Percentiles rank a stretch among this genome's conserved stretches.
These are phyloP conservation scores for Hydrolagus colliei DNA, from an alignment of 2,797 vertebrate species.

Conservation along the genomic window DNA sequence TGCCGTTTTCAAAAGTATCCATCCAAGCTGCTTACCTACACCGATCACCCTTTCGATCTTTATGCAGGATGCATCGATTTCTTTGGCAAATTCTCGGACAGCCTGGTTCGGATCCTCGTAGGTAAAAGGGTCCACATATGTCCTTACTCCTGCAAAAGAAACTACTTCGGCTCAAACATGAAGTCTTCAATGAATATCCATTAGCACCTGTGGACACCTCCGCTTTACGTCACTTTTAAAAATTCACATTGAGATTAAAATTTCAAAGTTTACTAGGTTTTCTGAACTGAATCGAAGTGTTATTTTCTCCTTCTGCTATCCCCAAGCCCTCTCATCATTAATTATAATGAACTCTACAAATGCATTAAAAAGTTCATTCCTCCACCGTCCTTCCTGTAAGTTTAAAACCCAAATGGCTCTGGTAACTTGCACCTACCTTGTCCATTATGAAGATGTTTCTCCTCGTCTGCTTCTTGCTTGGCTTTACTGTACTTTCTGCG, in stretches of 20 bases:
- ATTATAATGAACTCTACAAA: neutral
- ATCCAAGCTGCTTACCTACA: conserved; percentile 67
- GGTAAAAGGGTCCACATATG: conserved; percentile 94
- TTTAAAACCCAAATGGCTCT: neutral
- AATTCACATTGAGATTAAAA: neutral
- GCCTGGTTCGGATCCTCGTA: conserved; percentile 98
- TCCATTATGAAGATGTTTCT: conserved; percentile 92
- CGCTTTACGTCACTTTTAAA: neutral
- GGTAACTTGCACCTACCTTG: conserved; percentile 18
- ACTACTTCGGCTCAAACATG: no score
- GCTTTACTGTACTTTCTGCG: conserved; percentile 96
- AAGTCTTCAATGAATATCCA: no score
- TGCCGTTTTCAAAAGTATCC: neutral
- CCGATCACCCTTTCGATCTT: conserved; percentile 98
- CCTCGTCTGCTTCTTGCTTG: conserved; percentile 93
- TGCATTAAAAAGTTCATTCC: neutral
- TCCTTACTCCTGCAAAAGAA: conserved; percentile 77
- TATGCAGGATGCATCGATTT: conserved; percentile 94
- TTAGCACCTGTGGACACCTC: neutral
- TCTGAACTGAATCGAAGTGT: no score
- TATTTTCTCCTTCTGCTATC: no score
- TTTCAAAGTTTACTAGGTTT: neutral
- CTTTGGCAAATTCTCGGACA: conserved; percentile 94
- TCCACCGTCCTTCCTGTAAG: neutral
- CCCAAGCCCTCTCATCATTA: no score